Evolutionary conservation across 2,797 vertebrate species (phyloP).

Genomic region (Centropyge bicolor): DNA sequence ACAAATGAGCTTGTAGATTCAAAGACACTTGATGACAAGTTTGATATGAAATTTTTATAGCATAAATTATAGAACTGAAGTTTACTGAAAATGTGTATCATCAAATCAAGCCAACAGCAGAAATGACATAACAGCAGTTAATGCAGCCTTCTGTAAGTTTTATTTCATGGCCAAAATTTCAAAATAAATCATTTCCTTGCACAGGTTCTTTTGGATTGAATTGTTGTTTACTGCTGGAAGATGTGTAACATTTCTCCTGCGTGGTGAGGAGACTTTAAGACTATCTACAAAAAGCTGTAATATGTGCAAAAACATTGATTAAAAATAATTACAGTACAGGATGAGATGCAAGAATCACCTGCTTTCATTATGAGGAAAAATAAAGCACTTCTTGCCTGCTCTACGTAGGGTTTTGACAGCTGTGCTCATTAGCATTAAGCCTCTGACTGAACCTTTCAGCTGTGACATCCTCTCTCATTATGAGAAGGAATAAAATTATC

Average conservation of each 20-base stretch:
- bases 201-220: constrained; percentile 37
- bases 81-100: constrained; percentile 54
- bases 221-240: constrained; percentile 46
- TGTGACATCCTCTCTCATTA: constrained; percentile 27
- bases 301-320: constrained; percentile 47
- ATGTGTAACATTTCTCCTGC: constrained; percentile 39
- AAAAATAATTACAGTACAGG: constrained; percentile 56
- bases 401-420: constrained; percentile 6
- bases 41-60: constrained; percentile 82
- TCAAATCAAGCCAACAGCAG: constrained; percentile 58
- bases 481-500: constrained; percentile 35
- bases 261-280: constrained; percentile 19
- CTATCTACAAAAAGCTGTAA: constrained; percentile 59
- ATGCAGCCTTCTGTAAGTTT: constrained; percentile 61
- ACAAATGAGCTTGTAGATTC: constrained; percentile 66
- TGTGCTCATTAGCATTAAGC: background rate
- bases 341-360: constrained; percentile 47
- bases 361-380: constrained; percentile 33
- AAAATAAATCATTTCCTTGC: constrained; percentile 77
- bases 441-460: constrained; percentile 11
- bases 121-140: constrained; percentile 46
- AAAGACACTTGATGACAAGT: constrained; percentile 59
- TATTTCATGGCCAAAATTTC: constrained; percentile 72
- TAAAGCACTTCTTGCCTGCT: constrained; percentile 48
- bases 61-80: constrained; percentile 74